These are phyloP conservation scores for Lepidurus couesii DNA, from an alignment of 1,140 invertebrate genomes.

Conservation along the genomic window DNA sequence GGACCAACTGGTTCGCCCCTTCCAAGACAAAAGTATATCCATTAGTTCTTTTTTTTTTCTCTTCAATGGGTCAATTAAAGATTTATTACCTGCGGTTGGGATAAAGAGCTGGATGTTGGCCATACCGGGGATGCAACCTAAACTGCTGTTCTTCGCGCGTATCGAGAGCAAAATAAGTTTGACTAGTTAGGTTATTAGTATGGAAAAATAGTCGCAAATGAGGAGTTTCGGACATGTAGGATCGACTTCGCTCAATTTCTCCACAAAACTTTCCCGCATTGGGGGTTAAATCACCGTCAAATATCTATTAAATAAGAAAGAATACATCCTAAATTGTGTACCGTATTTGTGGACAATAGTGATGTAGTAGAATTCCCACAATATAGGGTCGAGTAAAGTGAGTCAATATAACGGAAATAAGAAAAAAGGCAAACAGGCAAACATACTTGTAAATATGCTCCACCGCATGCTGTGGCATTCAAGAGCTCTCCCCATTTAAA, in stretches of 20 bases:
- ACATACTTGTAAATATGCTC: slow-evolving; percentile 77
- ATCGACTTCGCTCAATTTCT: slow-evolving; percentile 85
- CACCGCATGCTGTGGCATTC: slow-evolving; percentile 76
- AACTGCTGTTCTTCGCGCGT: slow-evolving; percentile 49
- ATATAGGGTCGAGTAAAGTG: neutral
- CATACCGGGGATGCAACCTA: slow-evolving; percentile 59
- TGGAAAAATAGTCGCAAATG: slow-evolving; percentile 85
- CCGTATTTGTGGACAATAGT: neutral
- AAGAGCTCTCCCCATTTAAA: slow-evolving; percentile 81
- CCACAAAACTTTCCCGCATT: slow-evolving; percentile 85
- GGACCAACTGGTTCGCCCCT: neutral
- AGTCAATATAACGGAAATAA: neutral
- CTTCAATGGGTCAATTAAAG: slow-evolving; percentile 45
- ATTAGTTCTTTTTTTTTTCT: neutral
- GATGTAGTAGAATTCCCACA: neutral
- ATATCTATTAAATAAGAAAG: slow-evolving; percentile 53
- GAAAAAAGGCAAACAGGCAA: neutral
- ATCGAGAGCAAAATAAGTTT: slow-evolving; percentile 72
- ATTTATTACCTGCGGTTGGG: slow-evolving; percentile 76
- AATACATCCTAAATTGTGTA: neutral
- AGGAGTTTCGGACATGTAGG: slow-evolving; percentile 87
- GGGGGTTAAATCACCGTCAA: slow-evolving; percentile 59
- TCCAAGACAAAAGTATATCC: neutral
- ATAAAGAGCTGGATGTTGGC: slow-evolving; percentile 85
- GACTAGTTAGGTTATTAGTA: slow-evolving; percentile 84